These are phyloP conservation scores for Ormyrus rosae DNA, from an alignment of 2,888 invertebrate genomes.

Conservation along the genomic window DNA sequence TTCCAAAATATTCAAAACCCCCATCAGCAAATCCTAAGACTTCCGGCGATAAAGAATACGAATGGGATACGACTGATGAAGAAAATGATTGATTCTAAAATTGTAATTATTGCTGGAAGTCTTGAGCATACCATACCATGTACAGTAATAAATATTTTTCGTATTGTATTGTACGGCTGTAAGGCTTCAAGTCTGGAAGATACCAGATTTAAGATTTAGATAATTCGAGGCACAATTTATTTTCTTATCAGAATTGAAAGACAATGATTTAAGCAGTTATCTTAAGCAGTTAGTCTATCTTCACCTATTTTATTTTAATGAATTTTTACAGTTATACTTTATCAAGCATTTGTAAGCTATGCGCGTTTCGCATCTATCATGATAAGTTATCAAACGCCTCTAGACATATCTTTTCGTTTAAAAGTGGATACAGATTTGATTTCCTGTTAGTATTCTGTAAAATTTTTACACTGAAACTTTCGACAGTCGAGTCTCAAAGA, in stretches of 20 bases:
- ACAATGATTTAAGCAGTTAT: slow-evolving; percentile 31
- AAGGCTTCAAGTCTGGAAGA: slow-evolving; percentile 40
- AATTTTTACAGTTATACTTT: slow-evolving; percentile 30
- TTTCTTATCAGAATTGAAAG: slow-evolving; percentile 5
- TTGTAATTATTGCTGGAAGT: slow-evolving; percentile 39
- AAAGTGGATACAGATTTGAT: slow-evolving; percentile 45
- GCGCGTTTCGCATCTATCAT: slow-evolving; percentile 40
- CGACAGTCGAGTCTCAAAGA: slow-evolving; percentile 9
- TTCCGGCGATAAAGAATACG: slow-evolving; percentile 57
- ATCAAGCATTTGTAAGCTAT: slow-evolving; percentile 51
- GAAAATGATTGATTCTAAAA: slow-evolving; percentile 57
- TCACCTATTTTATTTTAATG: slow-evolving; percentile 25
- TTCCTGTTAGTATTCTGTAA: slow-evolving; percentile 39
- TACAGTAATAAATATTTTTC: slow-evolving; percentile 55
- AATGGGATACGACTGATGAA: slow-evolving; percentile 67
- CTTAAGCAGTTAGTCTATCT: background rate
- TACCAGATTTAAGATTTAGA: slow-evolving; percentile 27
- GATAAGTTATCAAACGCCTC: slow-evolving; percentile 49
- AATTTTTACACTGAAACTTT: background rate
- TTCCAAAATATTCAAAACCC: slow-evolving; percentile 45
- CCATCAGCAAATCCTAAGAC: slow-evolving; percentile 21
- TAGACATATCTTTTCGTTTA: slow-evolving; percentile 45
- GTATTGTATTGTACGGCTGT: slow-evolving; percentile 40
- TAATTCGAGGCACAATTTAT: slow-evolving; percentile 20
- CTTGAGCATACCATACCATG: slow-evolving; percentile 49